Base-by-base conservation (phyloP, 2,113 vertebrate species). In the Hydrochoerus hydrochaeris region DNA sequence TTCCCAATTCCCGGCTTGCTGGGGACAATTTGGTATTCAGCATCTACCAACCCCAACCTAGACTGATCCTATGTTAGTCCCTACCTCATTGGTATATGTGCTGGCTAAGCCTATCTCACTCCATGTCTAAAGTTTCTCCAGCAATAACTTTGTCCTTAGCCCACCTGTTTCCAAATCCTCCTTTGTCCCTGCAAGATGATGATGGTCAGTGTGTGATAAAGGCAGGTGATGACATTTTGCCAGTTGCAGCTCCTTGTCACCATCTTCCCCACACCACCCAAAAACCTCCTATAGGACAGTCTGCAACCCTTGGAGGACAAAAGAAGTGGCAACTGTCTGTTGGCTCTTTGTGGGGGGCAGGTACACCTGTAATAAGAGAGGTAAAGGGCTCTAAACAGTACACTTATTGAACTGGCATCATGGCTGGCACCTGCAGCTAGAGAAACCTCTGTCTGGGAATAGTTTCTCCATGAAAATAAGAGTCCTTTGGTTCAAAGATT, bases 401-500 rank as follows among this genome's bases (percentile, higher is more conserved):
- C 46, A 81, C 41, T 65, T 62, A 60, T 62, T 95, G 62, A 91
- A 75, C 24, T 90, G 90, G 44, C 44, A 69, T 60, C 12, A 5
- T n/a, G 62, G 41, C n/a, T 49, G 57, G 14, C 46, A 32, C 30
- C 67, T 26, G 75, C 58, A 65, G 69, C 60, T 24, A 13, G 57
- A 69, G n/a, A 81, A n/a, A 32, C 24, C 58, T 44, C 80, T 41
- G 8, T 49, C 49, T 63, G 60, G 69, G 52, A 49, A 20, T 30
- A 88, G 49, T 38, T 94, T 95, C 63, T 75, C 62, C 35, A 58
- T 65, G 86, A 46, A 62, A 94, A 95, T 85, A 90, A 94, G 89
- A 95, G 82, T 82, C 78, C 83, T 69, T 95, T 92, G 82, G 57
- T 93, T 97, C 96, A 95, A 97, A 98, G 92, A 97, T 97, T 96